Base-by-base conservation (phyloP, 2,797 vertebrate species). In the Catostomus latipinnis region DNA sequence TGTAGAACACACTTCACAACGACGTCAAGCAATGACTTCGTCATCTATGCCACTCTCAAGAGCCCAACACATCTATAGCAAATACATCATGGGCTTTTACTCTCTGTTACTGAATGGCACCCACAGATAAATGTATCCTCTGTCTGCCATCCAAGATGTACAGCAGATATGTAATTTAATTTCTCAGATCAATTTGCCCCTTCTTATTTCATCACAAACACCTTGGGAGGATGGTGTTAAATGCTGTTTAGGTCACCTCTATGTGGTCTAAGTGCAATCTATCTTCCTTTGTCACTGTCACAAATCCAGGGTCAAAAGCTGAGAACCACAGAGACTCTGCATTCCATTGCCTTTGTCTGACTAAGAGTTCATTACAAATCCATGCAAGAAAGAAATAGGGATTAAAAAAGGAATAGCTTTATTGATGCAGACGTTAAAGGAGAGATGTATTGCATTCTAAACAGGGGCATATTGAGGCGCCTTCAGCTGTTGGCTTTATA, bases 231-330 rank as follows among this genome's bases (percentile, higher is more conserved):
- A 79, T 80, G 49, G 73, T 77, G 83, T 84, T 87, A 84, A 87
- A 86, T 53, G 81, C 78, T 72, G 84, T 84, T 87, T 81, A 83
- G 86, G 84, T 86, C 84, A 84, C 86, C 84, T 83, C 84, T 82
- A 62, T 74, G 54, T 60, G 9, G 72, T 69, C 78, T 76, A 74
- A 58, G 78, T 65, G 84, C 82, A 85, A 87, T 87, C 84, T 77
- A 84, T 85, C 86, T 84, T 87, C 81, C 78, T 85, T 87, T 87
- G 84, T 85, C 84, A 87, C 81, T 83, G 84, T 81, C 82, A 81
- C 82, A 81, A 78, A 81, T 85, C 82, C 86, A 74, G 82, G 81
- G 84, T 83, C 74, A 71, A 81, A 81, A 82, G 67, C 65, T 74
- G 78, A 80, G 56, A 54, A 74, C 80, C 57, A 45, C 67, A 6